A percentile compares a stretch with the other conserved stretches of the same genome.
Conservation (phyloP, 2,113 vertebrate genomes). For the Rhinopomastus cyanomelas region DNA sequence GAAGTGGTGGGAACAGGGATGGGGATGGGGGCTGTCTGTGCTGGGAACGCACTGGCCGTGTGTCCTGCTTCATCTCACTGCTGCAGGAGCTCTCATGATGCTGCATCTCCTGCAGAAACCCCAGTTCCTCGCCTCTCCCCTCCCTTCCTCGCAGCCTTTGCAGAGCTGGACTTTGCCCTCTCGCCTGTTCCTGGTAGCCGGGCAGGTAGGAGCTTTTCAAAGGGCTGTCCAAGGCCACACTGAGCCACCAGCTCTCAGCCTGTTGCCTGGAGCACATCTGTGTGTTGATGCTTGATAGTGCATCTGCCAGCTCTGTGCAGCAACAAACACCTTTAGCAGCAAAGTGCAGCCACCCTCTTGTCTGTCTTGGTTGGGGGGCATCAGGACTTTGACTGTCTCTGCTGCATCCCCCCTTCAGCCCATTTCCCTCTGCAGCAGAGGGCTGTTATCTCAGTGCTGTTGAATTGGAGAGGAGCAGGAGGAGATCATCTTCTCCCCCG, state of each 20-base stretch:
- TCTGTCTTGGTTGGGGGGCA: neutral
- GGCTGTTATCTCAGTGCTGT: neutral
- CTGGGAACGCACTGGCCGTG: rapidly evolving
- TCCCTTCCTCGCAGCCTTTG: neutral
- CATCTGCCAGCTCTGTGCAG: neutral
- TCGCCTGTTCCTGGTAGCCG: neutral
- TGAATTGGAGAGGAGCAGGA: neutral
- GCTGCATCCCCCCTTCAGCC: neutral
- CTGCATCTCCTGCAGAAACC: neutral
- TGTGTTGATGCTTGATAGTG: neutral
- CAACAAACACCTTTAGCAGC: neutral
- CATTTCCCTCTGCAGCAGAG: neutral
- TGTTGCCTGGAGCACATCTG: neutral
- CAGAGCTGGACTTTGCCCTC: constrained; percentile 40
- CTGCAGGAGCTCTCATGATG: rapidly evolving
- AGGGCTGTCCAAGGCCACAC: neutral
- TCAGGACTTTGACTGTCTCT: neutral
- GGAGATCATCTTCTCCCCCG: neutral
- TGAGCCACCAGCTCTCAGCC: neutral
- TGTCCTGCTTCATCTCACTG: neutral
- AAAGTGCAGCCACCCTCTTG: neutral
- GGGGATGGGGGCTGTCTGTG: neutral
- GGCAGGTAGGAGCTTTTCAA: neutral
- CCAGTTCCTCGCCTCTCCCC: neutral
- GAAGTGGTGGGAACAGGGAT: neutral